Percentiles rank a stretch among this genome's conserved stretches.
Evolutionary conservation across 2,113 vertebrate genomes (phyloP).

Genomic region (Sphyrna mokarran): DNA sequence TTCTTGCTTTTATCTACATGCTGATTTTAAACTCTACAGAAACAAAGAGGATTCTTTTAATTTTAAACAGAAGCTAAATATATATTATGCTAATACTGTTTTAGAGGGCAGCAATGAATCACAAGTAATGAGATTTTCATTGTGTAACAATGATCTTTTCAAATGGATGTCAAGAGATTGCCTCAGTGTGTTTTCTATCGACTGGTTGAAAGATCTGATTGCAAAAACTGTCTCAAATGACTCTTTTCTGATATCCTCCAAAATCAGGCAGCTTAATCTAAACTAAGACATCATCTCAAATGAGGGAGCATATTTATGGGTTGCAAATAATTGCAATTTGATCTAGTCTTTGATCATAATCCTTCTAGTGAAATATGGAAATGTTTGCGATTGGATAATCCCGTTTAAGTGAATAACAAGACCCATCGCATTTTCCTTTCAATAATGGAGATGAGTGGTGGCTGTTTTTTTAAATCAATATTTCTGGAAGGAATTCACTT

Average conservation of each 20-base stretch:
- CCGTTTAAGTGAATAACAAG: not conserved
- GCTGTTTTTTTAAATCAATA: slow-evolving; percentile 23
- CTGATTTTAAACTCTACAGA: slow-evolving; percentile 17
- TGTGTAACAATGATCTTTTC: slow-evolving; percentile 24
- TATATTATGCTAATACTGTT: not conserved
- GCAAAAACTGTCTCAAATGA: not conserved
- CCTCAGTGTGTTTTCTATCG: not conserved
- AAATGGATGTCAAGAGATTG: slow-evolving; percentile 26
- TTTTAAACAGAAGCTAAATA: slow-evolving; percentile 1
- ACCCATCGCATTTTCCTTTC: not conserved
- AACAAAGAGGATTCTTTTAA: not conserved
- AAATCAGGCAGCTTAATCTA: not conserved
- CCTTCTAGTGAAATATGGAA: not conserved
- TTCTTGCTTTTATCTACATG: slow-evolving; percentile 14
- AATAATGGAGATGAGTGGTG: not conserved
- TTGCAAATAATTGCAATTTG: slow-evolving; percentile 3
- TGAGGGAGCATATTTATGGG: not conserved
- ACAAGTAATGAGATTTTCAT: slow-evolving; percentile 19
- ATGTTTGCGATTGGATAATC: not conserved
- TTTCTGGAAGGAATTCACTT: not conserved
- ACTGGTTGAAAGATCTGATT: not conserved
- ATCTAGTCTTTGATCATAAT: not conserved
- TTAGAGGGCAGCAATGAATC: slow-evolving; percentile 14
- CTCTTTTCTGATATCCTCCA: not conserved
- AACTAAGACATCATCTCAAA: not conserved